Percentiles rank a stretch among this genome's conserved stretches.
These are phyloP conservation scores for Elmis aenea DNA, from an alignment of 2,888 invertebrate species.

Conservation along the genomic window DNA sequence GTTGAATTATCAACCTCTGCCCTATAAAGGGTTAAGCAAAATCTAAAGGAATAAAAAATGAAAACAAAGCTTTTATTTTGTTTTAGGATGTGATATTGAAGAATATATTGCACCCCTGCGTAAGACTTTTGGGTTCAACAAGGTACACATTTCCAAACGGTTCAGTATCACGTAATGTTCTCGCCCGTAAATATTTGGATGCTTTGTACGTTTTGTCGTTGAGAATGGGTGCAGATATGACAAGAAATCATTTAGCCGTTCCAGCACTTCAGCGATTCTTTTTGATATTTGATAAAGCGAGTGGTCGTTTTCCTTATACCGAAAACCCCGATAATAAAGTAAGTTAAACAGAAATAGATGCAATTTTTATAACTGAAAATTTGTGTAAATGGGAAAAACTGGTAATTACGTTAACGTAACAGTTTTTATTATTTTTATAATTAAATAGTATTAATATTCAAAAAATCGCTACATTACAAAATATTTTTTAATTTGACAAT, in stretches of 20 bases:
- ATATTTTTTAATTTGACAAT: too few relatives aligned
- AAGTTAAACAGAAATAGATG: too few relatives aligned
- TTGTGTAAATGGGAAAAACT: too few relatives aligned
- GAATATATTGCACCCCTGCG: slow-evolving; percentile 75
- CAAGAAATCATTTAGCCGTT: slow-evolving; percentile 66
- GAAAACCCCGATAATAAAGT: neutral
- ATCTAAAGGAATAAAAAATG: too few relatives aligned
- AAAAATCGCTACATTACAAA: too few relatives aligned
- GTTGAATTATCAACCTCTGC: too few relatives aligned
- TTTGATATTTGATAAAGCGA: slow-evolving; percentile 73
- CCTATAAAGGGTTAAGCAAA: too few relatives aligned
- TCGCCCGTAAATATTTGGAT: slow-evolving; percentile 78
- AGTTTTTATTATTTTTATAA: too few relatives aligned
- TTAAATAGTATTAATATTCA: too few relatives aligned
- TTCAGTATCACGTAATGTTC: slow-evolving; percentile 63
- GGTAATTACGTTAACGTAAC: too few relatives aligned
- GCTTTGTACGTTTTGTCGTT: slow-evolving; percentile 75
- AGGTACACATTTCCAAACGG: slow-evolving; percentile 80
- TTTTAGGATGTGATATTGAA: slow-evolving; percentile 79
- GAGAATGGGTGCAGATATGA: slow-evolving; percentile 73
- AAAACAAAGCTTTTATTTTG: too few relatives aligned
- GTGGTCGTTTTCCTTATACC: slow-evolving; percentile 44
- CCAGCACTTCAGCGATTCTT: slow-evolving; percentile 72
- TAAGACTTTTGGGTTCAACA: slow-evolving; percentile 75
- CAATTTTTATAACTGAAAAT: too few relatives aligned